A percentile compares a stretch with the other conserved stretches of the same genome.
phyloP scores from a whole-genome alignment of 2,888 invertebrate genomes.

The Plusia festucae region DNA sequence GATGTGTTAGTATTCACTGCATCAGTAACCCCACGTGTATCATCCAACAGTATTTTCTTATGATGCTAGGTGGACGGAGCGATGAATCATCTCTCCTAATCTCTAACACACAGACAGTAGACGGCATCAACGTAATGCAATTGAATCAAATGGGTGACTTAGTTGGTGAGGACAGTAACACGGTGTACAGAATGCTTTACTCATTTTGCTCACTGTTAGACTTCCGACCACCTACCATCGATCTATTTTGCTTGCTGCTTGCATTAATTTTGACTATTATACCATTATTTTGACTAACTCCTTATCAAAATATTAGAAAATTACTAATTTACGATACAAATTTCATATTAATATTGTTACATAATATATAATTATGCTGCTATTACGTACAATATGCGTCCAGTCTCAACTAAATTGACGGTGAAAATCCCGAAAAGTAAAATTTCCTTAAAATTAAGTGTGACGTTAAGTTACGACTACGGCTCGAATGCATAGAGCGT shows the following conservation, averaged over 20 bases:
- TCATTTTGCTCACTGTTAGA: slow-evolving; percentile 73
- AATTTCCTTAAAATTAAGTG: no score
- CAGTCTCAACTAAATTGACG: background rate
- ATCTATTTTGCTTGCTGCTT: slow-evolving; percentile 63
- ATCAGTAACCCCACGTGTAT: slow-evolving; percentile 30
- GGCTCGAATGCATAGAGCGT: no score
- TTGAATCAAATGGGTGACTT: slow-evolving; percentile 86
- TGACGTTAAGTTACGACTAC: no score
- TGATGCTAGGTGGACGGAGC: slow-evolving; percentile 89
- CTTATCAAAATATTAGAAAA: slow-evolving; percentile 19
- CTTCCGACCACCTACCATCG: slow-evolving; percentile 88
- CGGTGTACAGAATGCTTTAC: slow-evolving; percentile 68
- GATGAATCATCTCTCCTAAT: slow-evolving; percentile 70
- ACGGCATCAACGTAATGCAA: slow-evolving; percentile 82
- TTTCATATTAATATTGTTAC: background rate
- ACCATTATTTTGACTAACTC: slow-evolving; percentile 23
- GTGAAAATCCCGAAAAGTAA: no score
- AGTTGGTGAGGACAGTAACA: slow-evolving; percentile 78
- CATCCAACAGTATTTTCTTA: slow-evolving; percentile 62
- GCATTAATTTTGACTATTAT: slow-evolving; percentile 40
- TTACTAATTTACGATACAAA: background rate
- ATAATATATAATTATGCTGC: background rate
- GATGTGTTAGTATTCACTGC: slow-evolving; percentile 13
- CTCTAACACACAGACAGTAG: slow-evolving; percentile 72
- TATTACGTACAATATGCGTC: background rate